Evolutionary conservation across 2,797 vertebrate species (phyloP).

Genomic region (Crypturellus tataupa): DNA sequence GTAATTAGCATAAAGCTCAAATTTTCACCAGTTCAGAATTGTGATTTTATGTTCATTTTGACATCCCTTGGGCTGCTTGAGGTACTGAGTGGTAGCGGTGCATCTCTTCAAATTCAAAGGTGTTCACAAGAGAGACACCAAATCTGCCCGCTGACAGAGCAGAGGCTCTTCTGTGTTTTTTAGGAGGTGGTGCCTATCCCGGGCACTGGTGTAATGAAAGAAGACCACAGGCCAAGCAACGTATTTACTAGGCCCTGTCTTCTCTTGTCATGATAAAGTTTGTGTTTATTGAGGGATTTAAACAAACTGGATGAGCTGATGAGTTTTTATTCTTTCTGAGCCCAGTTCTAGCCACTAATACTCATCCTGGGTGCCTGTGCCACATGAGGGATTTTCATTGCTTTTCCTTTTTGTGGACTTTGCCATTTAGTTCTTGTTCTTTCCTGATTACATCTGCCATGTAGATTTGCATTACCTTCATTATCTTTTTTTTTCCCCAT

Average conservation of each 20-base stretch:
- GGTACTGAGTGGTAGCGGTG: neutral
- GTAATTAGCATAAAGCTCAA: conserved; percentile 47
- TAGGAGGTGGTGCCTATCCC: neutral
- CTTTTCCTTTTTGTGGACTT: neutral
- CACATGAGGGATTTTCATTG: neutral
- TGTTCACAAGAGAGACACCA: neutral
- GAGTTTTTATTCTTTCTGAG: neutral
- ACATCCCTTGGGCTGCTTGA: conserved; percentile 14
- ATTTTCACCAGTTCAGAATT: conserved; percentile 42
- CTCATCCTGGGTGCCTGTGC: neutral
- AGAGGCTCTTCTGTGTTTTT: neutral
- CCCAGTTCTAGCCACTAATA: neutral
- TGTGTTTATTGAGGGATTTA: neutral
- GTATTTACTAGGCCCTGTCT: neutral
- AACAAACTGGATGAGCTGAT: neutral
- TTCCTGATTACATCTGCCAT: neutral
- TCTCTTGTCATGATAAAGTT: neutral
- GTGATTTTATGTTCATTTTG: conserved; percentile 33
- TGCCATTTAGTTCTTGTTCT: neutral
- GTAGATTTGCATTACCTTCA: neutral
- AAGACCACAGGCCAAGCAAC: neutral
- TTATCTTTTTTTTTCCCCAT: neutral
- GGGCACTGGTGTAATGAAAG: neutral
- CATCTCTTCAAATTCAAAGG: neutral
- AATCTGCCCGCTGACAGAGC: neutral